Base-by-base conservation (phyloP, 2,797 vertebrate species). In the Esox masquinongy region DNA sequence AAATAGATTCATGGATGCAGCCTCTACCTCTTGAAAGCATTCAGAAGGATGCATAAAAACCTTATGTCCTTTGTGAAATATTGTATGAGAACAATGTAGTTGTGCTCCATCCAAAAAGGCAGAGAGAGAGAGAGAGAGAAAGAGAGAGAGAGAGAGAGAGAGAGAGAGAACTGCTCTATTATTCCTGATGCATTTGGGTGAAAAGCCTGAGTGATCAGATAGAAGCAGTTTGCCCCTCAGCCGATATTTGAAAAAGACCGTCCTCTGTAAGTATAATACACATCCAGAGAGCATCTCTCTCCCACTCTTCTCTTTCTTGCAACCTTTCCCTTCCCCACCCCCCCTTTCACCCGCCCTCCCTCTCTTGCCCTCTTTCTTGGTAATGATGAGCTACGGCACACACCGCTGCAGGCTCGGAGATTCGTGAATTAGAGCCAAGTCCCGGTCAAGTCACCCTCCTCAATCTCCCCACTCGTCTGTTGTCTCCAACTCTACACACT, bases 371-470 rank as follows among this genome's bases (percentile, higher is more conserved):
- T 56, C 19, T 56, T 6, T 61, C 22, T 61, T 84, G 77, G 85
- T 90, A 86, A 83, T 81, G 80, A 76, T 85, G 89, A 91, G 84
- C 84, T 83, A 83, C 76, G 19, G 70, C 50, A 17, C 76, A 77
- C 77, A 67, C 66, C 8, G 79, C 89, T 78, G 78, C 70, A 74
- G 85, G 88, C 79, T 74, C 72, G 80, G 49, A 69, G 84, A 86
- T 73, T 86, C 84, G 87, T 92, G 88, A 87, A 83, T 91, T 91
- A 90, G 77, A 67, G 29, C 26, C 17, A 15, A 78, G 84, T 75
- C 86, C 86, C 82, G 84, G 79, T 88, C 87, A 85, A 90, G 85
- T 84, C 85, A 81, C 87, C 83, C 74, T 85, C 82, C 67, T 88
- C 82, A 26, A 76, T 79, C 51, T 76, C 76, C 68, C 77, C 75